A percentile compares a stretch with the other conserved stretches of the same genome.
Conservation (phyloP, 2,888 invertebrate species). For the Lasioglossum figueresi region DNA sequence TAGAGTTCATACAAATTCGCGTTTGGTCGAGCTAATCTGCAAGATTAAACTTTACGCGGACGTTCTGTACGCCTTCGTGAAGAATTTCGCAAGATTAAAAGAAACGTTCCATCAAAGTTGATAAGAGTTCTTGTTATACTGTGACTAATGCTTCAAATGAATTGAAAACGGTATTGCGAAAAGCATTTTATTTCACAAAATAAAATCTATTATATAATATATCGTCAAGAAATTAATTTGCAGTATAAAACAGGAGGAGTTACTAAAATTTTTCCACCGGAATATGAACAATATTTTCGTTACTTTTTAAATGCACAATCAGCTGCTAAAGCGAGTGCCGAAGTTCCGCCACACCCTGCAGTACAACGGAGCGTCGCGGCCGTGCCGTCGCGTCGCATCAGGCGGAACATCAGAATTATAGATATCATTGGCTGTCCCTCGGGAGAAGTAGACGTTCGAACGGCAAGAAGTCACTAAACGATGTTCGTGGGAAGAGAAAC, state of each 20-base stretch:
- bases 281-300: too few species aligned
- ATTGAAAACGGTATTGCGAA: too few species aligned
- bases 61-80: rapidly evolving
- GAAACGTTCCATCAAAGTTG: too few species aligned
- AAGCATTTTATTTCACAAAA: too few species aligned
- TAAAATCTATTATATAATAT: too few species aligned
- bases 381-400: not conserved
- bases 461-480: conserved; percentile 13
- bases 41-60: not conserved
- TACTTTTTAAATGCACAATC: not conserved
- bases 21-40: not conserved
- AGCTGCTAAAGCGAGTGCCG: not conserved
- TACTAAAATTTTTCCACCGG: too few species aligned
- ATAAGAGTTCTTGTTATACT: not conserved
- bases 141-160: not conserved
- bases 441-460: conserved; percentile 2
- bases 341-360: not conserved
- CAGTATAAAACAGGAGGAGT: too few species aligned
- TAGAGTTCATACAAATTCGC: not conserved
- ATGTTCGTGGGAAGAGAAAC: not conserved
- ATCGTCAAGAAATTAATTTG: too few species aligned
- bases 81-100: not conserved
- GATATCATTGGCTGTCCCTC: conserved; percentile 6
- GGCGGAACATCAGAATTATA: conserved; percentile 8
- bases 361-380: not conserved